Percentiles rank a stretch among this genome's conserved stretches.
Conservation (phyloP, 2,113 vertebrate species). For the Anhinga anhinga region DNA sequence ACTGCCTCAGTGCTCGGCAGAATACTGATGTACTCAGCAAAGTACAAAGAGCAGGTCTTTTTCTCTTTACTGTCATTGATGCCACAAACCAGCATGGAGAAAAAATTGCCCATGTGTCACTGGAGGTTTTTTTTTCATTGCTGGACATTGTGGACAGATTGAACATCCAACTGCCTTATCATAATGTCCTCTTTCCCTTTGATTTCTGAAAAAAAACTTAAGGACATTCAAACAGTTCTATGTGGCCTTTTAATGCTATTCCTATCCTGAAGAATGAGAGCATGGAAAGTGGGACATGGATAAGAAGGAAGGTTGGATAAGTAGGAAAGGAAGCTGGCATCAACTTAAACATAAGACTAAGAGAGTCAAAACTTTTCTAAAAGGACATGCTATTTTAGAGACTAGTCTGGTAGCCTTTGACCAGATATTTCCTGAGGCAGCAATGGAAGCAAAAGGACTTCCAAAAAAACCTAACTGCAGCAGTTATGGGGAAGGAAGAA, state of each 20-base stretch:
- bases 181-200: background rate
- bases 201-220: background rate
- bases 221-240: background rate
- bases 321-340: background rate
- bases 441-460: background rate
- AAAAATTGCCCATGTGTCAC: background rate
- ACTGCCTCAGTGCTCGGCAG: background rate
- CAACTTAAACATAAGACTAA: background rate
- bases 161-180: background rate
- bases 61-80: background rate
- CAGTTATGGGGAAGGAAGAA: background rate
- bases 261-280: background rate
- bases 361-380: background rate
- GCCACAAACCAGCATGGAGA: background rate
- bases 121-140: background rate
- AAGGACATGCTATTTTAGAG: background rate
- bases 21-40: background rate
- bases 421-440: background rate
- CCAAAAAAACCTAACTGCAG: background rate
- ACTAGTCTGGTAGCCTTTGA: background rate
- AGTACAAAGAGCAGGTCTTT: background rate
- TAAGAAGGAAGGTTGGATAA: background rate
- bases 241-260: background rate
- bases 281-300: background rate
- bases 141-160: background rate